Evolutionary conservation across 2,888 invertebrate genomes (phyloP), one percentile per base, ranked within the genome.

Genomic region (Chironomus tentans): DNA sequence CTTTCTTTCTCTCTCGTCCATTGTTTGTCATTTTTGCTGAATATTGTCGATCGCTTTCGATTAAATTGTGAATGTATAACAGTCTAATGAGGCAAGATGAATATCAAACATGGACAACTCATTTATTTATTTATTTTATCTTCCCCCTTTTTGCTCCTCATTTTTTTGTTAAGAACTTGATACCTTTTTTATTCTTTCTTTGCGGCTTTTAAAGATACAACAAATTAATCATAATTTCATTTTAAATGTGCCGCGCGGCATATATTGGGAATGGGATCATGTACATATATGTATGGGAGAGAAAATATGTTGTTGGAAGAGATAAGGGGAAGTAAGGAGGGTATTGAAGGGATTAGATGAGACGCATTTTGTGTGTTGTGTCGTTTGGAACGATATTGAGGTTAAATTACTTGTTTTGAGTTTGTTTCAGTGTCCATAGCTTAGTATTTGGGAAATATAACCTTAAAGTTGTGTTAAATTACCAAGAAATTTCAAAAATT

Each of bases 1-100:
- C 68, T 68, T 24, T n/a, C n/a, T n/a, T n/a, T 68, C 61, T 5
- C 12, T 56, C 12, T n/a, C 38, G 10, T 38, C 38, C 38, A 38
- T 38, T 38, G 38, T 38, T 38, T 38, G 38, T 38, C 10, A 38
- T 65, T 65, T 38, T 65, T 65, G 65, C 65, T 24, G 65, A 65
- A 21, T 65, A 38, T 65, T 65, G 65, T 22, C 65, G 65, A 65
- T 65, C 22, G 21, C 3, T 65, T 13, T 24, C 22, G 13, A 21
- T 24, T 22, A 65, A 56, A 56, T 15, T 21, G 21, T 65, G 24
- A 56, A 56, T 65, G 65, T 65, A 65, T 21, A 13, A 24, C 10
- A 24, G n/a, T 13, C 74, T 74, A 74, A 74, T 74, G 74, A 74
- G 74, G 74, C 74, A 47, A 68, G 68, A 74, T 74, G 65, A 38